These are phyloP conservation scores for Megamerina dolium DNA, from an alignment of 2,888 invertebrate genomes.

Conservation along the genomic window DNA sequence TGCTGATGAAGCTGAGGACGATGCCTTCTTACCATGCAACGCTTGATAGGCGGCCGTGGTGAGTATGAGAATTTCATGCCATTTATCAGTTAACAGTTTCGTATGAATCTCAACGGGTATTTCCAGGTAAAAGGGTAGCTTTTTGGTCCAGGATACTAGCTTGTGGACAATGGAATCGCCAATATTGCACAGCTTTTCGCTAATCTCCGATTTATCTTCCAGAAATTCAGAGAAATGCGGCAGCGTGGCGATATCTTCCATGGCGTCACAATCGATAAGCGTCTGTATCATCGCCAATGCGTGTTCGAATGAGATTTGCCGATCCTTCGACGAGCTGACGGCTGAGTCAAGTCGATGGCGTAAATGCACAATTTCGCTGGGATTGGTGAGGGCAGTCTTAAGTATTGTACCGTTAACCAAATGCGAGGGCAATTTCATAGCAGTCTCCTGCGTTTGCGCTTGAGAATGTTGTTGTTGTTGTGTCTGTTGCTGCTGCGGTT, in stretches of 20 bases:
- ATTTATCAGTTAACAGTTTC: conserved; percentile 91
- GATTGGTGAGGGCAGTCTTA: conserved; percentile 90
- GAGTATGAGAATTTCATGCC: conserved; percentile 93
- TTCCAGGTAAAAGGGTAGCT: conserved; percentile 94
- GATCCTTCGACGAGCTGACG: conserved; percentile 80
- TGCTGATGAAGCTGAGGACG: conserved; percentile 28
- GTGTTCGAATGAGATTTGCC: conserved; percentile 75
- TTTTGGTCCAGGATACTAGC: conserved; percentile 97
- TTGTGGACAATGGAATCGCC: conserved; percentile 98
- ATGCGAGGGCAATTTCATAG: conserved; percentile 58
- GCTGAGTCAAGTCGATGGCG: conserved; percentile 82
- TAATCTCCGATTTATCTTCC: conserved; percentile 85
- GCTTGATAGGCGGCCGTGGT: conserved; percentile 93
- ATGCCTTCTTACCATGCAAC: conserved; percentile 60
- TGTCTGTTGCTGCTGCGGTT: conserved; percentile 29
- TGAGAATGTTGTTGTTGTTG: conserved; percentile 27
- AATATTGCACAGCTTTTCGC: conserved; percentile 88
- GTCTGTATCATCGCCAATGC: conserved; percentile 85
- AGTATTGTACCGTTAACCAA: conserved; percentile 87
- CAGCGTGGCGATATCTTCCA: conserved; percentile 90
- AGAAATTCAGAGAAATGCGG: conserved; percentile 86
- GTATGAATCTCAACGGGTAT: conserved; percentile 95
- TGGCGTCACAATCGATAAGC: conserved; percentile 92
- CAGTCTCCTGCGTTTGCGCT: conserved; percentile 44
- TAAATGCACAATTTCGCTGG: conserved; percentile 85